Evolutionary conservation across 2,888 invertebrate genomes (phyloP).

Genomic region (Pristionchus exspectatus): DNA sequence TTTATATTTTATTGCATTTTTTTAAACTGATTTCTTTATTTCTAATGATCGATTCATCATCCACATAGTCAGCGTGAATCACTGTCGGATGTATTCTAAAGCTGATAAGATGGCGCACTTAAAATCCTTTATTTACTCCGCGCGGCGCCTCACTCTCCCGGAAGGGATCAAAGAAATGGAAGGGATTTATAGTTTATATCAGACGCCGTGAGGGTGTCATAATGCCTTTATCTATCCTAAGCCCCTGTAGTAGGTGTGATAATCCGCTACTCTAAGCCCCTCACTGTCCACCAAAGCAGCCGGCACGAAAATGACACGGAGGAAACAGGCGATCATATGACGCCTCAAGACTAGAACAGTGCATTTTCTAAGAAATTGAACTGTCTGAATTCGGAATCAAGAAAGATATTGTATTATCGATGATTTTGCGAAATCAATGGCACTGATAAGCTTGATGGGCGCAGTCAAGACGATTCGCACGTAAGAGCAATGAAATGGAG

Average conservation of each 20-base stretch:
- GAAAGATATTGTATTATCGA: too few species aligned
- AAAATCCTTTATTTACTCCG: conserved; percentile 1
- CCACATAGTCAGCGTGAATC: not conserved
- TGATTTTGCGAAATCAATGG: too few species aligned
- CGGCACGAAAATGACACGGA: not conserved
- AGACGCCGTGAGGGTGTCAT: not conserved
- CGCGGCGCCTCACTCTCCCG: not conserved
- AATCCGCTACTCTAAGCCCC: conserved; percentile 16
- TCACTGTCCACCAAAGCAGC: not conserved
- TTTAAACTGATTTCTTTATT: too few species aligned
- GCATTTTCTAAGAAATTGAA: too few species aligned
- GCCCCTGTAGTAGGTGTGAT: not conserved
- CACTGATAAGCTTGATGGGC: too few species aligned
- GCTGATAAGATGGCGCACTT: conserved; percentile 13
- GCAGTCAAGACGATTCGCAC: too few species aligned
- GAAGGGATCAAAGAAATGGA: not conserved
- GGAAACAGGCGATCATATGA: not conserved
- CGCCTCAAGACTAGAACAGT: not conserved
- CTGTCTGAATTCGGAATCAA: too few species aligned
- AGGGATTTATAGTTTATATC: not conserved
- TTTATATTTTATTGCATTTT: too few species aligned
- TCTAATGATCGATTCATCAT: too few species aligned
- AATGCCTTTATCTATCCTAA: not conserved
- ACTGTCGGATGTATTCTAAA: not conserved
- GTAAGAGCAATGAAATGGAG: too few species aligned